These are phyloP conservation scores for Slavum lentiscoides DNA, from an alignment of 2,888 invertebrate species.

Conservation along the genomic window DNA sequence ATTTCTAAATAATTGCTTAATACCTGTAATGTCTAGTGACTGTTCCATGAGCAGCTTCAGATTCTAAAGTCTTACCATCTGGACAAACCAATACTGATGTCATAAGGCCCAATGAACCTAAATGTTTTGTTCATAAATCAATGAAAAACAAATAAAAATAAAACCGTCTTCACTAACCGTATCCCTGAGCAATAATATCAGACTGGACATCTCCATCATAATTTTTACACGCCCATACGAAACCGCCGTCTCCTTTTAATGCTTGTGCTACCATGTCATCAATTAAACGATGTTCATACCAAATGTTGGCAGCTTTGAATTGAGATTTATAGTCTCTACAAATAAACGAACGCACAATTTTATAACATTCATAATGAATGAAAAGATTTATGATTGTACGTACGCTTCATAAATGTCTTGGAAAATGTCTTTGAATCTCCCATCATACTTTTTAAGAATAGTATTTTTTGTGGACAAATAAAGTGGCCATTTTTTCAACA, in stretches of 20 bases:
- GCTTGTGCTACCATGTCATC: slow-evolving; percentile 91
- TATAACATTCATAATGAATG: not conserved
- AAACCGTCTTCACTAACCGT: slow-evolving; percentile 59
- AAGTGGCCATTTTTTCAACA: slow-evolving; percentile 84
- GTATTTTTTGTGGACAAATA: slow-evolving; percentile 91
- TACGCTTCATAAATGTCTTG: slow-evolving; percentile 83
- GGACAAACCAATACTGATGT: slow-evolving; percentile 88
- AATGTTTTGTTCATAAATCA: slow-evolving; percentile 23
- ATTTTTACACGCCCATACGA: slow-evolving; percentile 92
- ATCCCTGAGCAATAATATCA: slow-evolving; percentile 79
- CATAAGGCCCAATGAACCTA: slow-evolving; percentile 86
- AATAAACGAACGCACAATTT: slow-evolving; percentile 53
- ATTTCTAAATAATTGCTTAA: no score
- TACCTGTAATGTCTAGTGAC: slow-evolving; percentile 82
- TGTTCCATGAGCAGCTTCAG: slow-evolving; percentile 91
- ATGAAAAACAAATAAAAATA: slow-evolving; percentile 2
- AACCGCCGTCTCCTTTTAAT: slow-evolving; percentile 80
- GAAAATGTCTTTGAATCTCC: slow-evolving; percentile 89
- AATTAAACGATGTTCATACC: slow-evolving; percentile 89
- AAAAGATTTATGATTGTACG: slow-evolving; percentile 56
- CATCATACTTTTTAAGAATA: slow-evolving; percentile 85
- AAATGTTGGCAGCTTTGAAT: slow-evolving; percentile 77
- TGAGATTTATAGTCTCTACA: slow-evolving; percentile 72
- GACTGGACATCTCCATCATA: slow-evolving; percentile 92
- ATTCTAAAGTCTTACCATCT: slow-evolving; percentile 83